Percentiles rank a stretch among this genome's conserved stretches.
Evolutionary conservation across 1,140 invertebrate genomes (phyloP).

Genomic region (Drosophila micromelanica): DNA sequence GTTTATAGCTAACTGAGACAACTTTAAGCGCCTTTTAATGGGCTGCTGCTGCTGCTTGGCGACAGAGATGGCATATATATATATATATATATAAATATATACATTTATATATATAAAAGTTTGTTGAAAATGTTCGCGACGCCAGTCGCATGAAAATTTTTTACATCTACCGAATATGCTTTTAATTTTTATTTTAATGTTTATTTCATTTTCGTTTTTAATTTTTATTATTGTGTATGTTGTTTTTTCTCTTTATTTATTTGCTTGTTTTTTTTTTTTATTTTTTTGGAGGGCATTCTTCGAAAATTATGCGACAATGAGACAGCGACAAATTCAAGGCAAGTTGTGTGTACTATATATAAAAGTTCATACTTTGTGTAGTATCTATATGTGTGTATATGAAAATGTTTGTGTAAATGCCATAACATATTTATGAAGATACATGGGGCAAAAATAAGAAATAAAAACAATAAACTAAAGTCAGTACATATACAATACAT

Average conservation of each 20-base stretch:
- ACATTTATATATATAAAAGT: slow-evolving; percentile 1
- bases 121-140: slow-evolving; percentile 46
- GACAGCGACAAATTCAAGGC: slow-evolving; percentile 60
- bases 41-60: slow-evolving; percentile 13
- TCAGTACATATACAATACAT: slow-evolving; percentile 64
- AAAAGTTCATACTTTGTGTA: background rate
- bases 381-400: background rate
- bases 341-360: slow-evolving; percentile 24
- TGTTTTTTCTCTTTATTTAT: slow-evolving; percentile 36
- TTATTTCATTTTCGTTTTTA: slow-evolving; percentile 28
- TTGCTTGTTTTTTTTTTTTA: slow-evolving; percentile 21
- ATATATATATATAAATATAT: background rate
- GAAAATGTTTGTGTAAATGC: slow-evolving; percentile 35
- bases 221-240: slow-evolving; percentile 43
- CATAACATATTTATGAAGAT: slow-evolving; percentile 50
- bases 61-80: slow-evolving; percentile 2
- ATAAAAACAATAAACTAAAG: slow-evolving; percentile 31
- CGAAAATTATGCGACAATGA: slow-evolving; percentile 20
- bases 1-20: slow-evolving; percentile 23
- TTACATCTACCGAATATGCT: slow-evolving; percentile 37
- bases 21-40: slow-evolving; percentile 49
- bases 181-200: slow-evolving; percentile 47
- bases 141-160: slow-evolving; percentile 67
- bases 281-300: slow-evolving; percentile 58
- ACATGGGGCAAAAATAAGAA: slow-evolving; percentile 32